phyloP scores from a whole-genome alignment of 2,113 vertebrate genomes.

The Xiphophorus maculatus region DNA sequence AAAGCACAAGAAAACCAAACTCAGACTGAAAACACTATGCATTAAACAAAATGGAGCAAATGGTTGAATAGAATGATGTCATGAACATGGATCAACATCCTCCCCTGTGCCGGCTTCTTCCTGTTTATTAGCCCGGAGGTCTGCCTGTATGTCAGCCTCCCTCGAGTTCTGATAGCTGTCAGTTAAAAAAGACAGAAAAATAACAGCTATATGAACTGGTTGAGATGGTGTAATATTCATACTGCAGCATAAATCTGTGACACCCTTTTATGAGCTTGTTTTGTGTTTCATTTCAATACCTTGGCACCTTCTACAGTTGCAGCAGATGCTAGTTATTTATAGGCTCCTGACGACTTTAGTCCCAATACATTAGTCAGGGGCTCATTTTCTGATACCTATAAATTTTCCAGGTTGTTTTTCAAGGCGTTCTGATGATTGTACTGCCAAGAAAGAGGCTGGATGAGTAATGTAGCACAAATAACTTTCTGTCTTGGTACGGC shows the following conservation, averaged over 20 bases:
- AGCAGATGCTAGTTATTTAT: constrained; percentile 44
- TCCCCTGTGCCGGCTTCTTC: constrained; percentile 6
- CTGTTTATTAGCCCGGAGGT: constrained; percentile 27
- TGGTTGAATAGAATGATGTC: constrained; percentile 38
- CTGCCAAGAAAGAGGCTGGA: not conserved
- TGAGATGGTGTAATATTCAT: constrained; percentile 42
- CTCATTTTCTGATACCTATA: constrained; percentile 22
- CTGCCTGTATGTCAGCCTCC: constrained; percentile 34
- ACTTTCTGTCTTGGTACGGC: too few relatives aligned
- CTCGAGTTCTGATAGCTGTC: constrained; percentile 44
- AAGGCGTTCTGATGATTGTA: constrained; percentile 4
- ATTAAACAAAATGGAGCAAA: constrained; percentile 45
- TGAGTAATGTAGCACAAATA: too few relatives aligned
- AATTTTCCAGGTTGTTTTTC: constrained; percentile 36
- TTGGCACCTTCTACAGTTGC: constrained; percentile 38
- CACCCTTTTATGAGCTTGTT: constrained; percentile 40
- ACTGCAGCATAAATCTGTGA: constrained; percentile 53
- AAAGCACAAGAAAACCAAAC: constrained; percentile 20
- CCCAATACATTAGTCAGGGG: constrained; percentile 4
- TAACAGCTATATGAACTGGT: constrained; percentile 42
- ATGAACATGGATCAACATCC: constrained; percentile 42
- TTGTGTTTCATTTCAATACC: constrained; percentile 50
- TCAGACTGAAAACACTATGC: constrained; percentile 1
- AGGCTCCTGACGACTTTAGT: constrained; percentile 13
- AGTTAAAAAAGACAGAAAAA: constrained; percentile 4